A percentile compares a stretch with the other conserved stretches of the same genome.
Evolutionary conservation across 2,113 vertebrate species (phyloP).

Genomic region (Hemicordylus capensis): DNA sequence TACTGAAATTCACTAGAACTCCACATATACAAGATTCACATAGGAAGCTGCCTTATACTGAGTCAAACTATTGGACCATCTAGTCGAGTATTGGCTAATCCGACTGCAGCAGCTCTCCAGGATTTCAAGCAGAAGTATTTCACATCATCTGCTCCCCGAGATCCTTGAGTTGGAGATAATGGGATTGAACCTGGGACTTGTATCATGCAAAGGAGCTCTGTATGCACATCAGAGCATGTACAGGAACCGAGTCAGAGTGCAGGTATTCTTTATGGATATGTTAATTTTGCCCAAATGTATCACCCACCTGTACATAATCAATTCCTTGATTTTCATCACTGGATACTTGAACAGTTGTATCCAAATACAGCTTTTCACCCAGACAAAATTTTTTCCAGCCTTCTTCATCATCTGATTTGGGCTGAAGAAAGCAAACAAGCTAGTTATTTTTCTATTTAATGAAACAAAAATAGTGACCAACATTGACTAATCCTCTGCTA

Average conservation of each 20-base stretch:
- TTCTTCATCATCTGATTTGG: slow-evolving; percentile 88
- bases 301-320: slow-evolving; percentile 88
- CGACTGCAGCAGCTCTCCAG: too few relatives aligned
- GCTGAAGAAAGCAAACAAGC: slow-evolving; percentile 73
- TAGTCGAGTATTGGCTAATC: too few relatives aligned
- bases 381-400: slow-evolving; percentile 96
- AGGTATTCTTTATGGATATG: neutral
- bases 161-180: neutral
- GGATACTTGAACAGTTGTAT: slow-evolving; percentile 55
- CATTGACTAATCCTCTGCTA: too few relatives aligned
- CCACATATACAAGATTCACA: too few relatives aligned
- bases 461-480: slow-evolving; percentile 27
- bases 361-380: slow-evolving; percentile 84
- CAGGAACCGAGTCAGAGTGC: neutral
- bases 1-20: too few relatives aligned
- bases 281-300: neutral
- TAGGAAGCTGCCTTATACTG: too few relatives aligned
- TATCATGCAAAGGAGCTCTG: neutral
- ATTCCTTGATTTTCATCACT: slow-evolving; percentile 78
- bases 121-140: too few relatives aligned
- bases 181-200: neutral
- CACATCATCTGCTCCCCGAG: too few relatives aligned
- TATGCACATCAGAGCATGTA: neutral
- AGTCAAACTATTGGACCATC: too few relatives aligned
- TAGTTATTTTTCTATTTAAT: slow-evolving; percentile 8